Evolutionary conservation across 1,140 invertebrate species (phyloP), one percentile per base, ranked within the genome.

Genomic region (Scaptomyza montana): DNA sequence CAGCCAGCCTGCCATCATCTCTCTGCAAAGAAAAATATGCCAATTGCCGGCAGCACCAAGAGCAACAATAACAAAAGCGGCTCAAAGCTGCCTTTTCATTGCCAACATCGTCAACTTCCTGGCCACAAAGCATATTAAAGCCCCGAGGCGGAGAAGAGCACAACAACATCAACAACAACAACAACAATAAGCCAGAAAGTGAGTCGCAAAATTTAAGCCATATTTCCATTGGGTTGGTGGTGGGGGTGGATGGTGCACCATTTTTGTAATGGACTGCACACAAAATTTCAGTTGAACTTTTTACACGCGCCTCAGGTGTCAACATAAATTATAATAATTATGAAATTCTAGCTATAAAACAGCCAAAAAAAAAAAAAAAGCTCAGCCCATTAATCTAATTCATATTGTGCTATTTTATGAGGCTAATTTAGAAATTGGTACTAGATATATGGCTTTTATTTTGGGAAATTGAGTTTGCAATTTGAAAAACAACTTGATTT

Each of bases 241-340:
- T 7, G 36, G 3, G 2, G 43, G 12, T 8, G 36, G 33, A 41
- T 19, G 45, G 13, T 55, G 28, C 56, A 47, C 54, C 45, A 50
- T 50, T 64, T 56, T 56, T 55, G 8, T 56, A 62, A 61, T 68
- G 47, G 57, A 45, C n/a, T 39, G 33, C 43, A 30, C 53, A 74
- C 68, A 5, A 84, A 76, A 72, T 79, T 74, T 75, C 56, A 51
- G 72, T 72, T 79, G 53, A 85, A 84, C 72, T 84, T 84, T 25
- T 79, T 76, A 50, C 64, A 69, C 75, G 74, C 72, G 82, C 84
- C 82, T 89, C 82, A 87, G 82, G 82, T 87, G 82, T 87, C 82
- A 78, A 82, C 82, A 87, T 87, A 87, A 87, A 87, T 89, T 79
- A 78, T 69, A 79, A 82, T 82, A 87, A 87, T 87, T 87, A 87